Evolutionary conservation across 1,140 invertebrate species (phyloP).

Genomic region (Melanaphis sacchari): DNA sequence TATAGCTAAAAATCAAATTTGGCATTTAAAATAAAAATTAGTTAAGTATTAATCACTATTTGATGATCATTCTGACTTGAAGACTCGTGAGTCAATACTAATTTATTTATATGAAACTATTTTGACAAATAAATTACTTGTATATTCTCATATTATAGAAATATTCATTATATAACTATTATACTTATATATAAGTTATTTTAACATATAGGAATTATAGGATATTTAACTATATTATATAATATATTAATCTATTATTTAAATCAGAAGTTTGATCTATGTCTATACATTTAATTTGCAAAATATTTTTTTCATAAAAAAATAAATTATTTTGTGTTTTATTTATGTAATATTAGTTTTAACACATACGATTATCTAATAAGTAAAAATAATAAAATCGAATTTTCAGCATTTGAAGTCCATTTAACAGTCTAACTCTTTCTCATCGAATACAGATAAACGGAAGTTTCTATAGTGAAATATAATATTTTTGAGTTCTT

Average conservation of each 20-base stretch:
- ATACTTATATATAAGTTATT: too few species aligned
- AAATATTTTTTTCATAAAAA: neutral
- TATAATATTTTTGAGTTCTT: neutral
- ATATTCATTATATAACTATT: too few species aligned
- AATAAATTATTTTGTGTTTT: neutral
- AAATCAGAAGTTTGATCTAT: neutral
- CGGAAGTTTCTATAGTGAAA: fast-evolving
- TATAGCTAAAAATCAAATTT: neutral
- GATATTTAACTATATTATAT: too few species aligned
- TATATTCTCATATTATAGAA: neutral
- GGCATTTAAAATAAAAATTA: neutral
- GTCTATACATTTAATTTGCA: neutral
- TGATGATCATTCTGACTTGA: neutral
- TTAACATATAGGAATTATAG: too few species aligned
- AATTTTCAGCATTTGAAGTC: neutral
- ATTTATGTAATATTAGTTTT: neutral
- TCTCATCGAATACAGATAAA: neutral
- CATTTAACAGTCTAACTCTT: neutral
- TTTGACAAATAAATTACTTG: neutral
- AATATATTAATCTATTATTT: too few species aligned
- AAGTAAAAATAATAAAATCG: neutral
- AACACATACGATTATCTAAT: neutral
- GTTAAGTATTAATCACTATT: neutral
- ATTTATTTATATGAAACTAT: neutral
- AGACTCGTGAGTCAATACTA: too few species aligned